phyloP scores from a whole-genome alignment of 2,888 invertebrate species.

The Osmoderma eremita region DNA sequence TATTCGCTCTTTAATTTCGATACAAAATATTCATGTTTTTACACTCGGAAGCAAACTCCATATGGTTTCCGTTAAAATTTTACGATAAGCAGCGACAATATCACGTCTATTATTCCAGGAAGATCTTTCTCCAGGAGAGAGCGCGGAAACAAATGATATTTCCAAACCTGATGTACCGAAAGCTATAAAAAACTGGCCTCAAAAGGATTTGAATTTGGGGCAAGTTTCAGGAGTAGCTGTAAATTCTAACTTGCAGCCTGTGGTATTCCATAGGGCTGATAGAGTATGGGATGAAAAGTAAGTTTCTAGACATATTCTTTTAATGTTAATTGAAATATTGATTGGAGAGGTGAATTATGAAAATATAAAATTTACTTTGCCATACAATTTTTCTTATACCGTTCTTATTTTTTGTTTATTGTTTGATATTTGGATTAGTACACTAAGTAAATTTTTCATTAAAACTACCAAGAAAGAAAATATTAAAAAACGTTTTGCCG shows the following conservation, averaged over 20 bases:
- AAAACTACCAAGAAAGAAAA: slow-evolving; percentile 11
- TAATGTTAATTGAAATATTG: no score
- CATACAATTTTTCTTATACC: no score
- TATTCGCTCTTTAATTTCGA: no score
- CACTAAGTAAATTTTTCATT: not conserved
- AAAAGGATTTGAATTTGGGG: slow-evolving; percentile 74
- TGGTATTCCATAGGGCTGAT: slow-evolving; percentile 86
- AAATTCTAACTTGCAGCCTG: slow-evolving; percentile 79
- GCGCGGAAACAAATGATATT: slow-evolving; percentile 6
- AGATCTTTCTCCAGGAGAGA: slow-evolving; percentile 7
- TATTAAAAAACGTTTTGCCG: slow-evolving; percentile 51
- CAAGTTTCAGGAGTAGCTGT: slow-evolving; percentile 89
- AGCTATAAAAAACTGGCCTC: slow-evolving; percentile 71
- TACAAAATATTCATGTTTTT: no score
- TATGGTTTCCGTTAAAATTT: no score
- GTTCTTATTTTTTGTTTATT: no score
- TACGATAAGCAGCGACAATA: not conserved
- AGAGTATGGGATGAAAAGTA: slow-evolving; percentile 82
- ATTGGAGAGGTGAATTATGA: no score
- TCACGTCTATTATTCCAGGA: not conserved
- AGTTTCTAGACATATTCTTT: slow-evolving; percentile 49
- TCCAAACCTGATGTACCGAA: slow-evolving; percentile 74
- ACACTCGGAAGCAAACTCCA: no score
- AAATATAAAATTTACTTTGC: no score
- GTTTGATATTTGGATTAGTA: no score